Base-by-base conservation (phyloP, 2,113 vertebrate species). In the Brachyhypopomus occidentalis region DNA sequence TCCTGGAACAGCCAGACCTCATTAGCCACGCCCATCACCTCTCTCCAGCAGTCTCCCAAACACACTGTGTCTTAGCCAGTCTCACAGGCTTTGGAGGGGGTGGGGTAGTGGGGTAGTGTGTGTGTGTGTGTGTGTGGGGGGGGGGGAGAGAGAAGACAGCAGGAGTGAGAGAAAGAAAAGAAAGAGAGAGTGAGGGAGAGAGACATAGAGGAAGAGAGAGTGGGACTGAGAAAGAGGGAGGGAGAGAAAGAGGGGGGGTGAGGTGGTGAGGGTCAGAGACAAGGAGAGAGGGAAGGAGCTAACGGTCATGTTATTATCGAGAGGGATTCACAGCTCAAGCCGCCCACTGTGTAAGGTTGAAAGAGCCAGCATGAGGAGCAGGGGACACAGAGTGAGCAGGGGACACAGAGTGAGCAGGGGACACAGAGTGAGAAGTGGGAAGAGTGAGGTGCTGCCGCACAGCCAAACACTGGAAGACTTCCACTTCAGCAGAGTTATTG, bases 21-120 rank as follows among this genome's bases (percentile, higher is more conserved):
- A 88, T 90, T 86, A 85, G 62, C 75, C 25, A 72, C 75, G 63
- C 73, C 82, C 82, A 84, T 80, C 88, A 89, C 84, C 79, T 85
- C 77, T 83, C 66, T 20, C 55, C 55, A 38, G 67, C 34, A 82
- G 62, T 55, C 52, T 11, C 17, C 20, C 45, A 55, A 36, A 7
- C 22, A 63, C 41, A 34, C 36, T 69, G 20, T 27, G 27, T 78
- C 81, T 11, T 27, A 67, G 73, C 38, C 14, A 73, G 48, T 17
- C 8, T n/a, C 63, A 55, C 14, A 41, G 25, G 22, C 55, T 55
- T 77, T 22, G 80, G 84, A 67, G 77, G 77, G 59, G 69, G 63
- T 72, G 55, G 25, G 36, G 12, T n/a, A n/a, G n/a, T n/a, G n/a
- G n/a, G n/a, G n/a, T n/a, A n/a, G n/a, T n/a, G n/a, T n/a, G n/a